Conservation (phyloP, 2,888 invertebrate species). For the Harpagoxenus sublaevis region DNA sequence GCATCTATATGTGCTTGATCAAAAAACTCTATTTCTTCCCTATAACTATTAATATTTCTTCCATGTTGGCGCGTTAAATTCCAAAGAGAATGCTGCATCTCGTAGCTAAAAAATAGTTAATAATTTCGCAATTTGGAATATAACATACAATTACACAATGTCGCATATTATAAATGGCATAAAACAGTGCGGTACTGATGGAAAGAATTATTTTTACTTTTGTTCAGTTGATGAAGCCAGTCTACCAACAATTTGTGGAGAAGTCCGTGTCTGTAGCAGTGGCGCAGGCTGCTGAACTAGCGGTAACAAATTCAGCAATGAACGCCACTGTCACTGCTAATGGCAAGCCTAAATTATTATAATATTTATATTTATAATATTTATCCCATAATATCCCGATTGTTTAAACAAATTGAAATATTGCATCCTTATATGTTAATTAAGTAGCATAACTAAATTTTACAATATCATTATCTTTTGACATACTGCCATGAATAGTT, state of each 20-base stretch:
- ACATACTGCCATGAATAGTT: conserved; percentile 67
- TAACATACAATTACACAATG: neutral
- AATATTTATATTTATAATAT: conserved; percentile 89
- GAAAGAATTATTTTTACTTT: conserved; percentile 65
- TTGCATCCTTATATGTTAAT: conserved; percentile 66
- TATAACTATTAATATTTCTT: conserved; percentile 19
- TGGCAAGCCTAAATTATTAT: conserved; percentile 90
- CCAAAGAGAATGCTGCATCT: neutral
- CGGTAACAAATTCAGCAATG: conserved; percentile 87
- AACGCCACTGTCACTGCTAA: conserved; percentile 86
- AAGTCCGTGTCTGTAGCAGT: conserved; percentile 94
- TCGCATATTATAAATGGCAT: neutral
- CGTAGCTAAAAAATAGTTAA: neutral
- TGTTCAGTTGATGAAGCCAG: conserved; percentile 93
- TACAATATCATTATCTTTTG: conserved; percentile 59
- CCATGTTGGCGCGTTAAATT: neutral
- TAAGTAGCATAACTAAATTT: conserved; percentile 75
- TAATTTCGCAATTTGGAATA: neutral
- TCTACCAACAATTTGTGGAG: conserved; percentile 93
- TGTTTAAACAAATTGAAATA: conserved; percentile 63
- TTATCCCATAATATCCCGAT: conserved; percentile 70
- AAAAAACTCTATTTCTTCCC: neutral
- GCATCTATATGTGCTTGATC: neutral
- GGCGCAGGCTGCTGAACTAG: conserved; percentile 91
- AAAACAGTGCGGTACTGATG: conserved; percentile 31